Evolutionary conservation across 2,888 invertebrate species (phyloP), one percentile per base, ranked within the genome.

Genomic region (Epinotia nisella): DNA sequence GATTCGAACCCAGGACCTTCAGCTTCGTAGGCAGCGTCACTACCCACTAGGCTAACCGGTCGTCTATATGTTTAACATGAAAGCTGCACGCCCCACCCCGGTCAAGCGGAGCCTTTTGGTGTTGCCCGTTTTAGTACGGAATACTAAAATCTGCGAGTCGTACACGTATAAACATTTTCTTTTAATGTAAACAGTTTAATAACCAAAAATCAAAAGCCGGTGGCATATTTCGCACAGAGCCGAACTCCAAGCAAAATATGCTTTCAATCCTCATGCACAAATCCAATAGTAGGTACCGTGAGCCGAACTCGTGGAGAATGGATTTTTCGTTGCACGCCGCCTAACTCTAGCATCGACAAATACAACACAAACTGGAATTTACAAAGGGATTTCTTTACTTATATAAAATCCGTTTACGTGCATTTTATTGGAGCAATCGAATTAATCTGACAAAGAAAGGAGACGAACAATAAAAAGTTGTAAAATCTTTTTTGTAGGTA

Each of bases 401-500:
- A 21, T 29, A 59, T 59, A 41, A 58, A 49, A 60, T 62, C 61
- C 17, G 61, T 45, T 60, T 45, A 53, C 35, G 24, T 65, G 24
- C 24, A 65, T 71, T 67, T 72, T 62, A 67, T 62, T 61, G 45
- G 49, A 62, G 64, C 62, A 49, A 62, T 64, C 56, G 51, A 64
- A 60, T 51, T 70, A 65, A 69, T 70, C 58, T 65, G 24, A 60
- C 71, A 74, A 71, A 56, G 60, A 39, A 61, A 21, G 13, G 21
- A 45, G 65, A 61, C 41, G 61, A 45, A 45, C 41, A 24, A 64
- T 71, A 67, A 64, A 71, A 69, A 62, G 61, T 62, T 62, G 67
- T 51, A 72, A 62, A 19, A 73, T 45, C 60, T 70, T 71, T 76
- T 13, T 76, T 74, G 66, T 71, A 58, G 45, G 35, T 35, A 35